These are phyloP conservation scores for Ormyrus thymus DNA, from an alignment of 2,888 invertebrate genomes.

Conservation along the genomic window DNA sequence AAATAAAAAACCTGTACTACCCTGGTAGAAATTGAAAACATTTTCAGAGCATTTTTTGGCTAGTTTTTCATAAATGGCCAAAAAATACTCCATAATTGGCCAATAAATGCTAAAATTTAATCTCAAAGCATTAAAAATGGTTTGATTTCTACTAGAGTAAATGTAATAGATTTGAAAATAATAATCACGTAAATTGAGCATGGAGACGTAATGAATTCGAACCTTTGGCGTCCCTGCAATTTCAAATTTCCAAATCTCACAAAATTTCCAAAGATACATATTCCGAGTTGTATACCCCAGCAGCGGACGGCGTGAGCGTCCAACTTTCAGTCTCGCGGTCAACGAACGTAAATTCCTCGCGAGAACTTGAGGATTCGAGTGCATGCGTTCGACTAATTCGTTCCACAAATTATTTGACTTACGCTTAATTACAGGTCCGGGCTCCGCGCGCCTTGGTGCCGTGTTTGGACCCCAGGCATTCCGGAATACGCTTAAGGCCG, in stretches of 20 bases:
- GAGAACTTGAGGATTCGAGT: slow-evolving; percentile 3
- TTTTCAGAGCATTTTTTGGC: too few relatives aligned
- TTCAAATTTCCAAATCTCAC: background rate
- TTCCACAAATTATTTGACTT: slow-evolving; percentile 46
- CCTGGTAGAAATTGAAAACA: too few relatives aligned
- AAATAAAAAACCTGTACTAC: too few relatives aligned
- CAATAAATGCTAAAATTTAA: too few relatives aligned
- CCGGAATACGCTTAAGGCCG: background rate
- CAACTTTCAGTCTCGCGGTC: background rate
- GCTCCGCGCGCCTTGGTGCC: background rate
- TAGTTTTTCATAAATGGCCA: too few relatives aligned
- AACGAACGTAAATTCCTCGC: background rate
- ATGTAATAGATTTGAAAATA: too few relatives aligned
- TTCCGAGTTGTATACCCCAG: background rate
- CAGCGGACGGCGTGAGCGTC: background rate
- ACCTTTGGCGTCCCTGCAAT: background rate
- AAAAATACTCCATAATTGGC: too few relatives aligned
- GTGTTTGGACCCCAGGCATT: background rate
- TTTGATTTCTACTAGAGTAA: too few relatives aligned
- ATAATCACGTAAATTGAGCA: background rate
- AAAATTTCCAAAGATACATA: background rate
- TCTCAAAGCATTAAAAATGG: too few relatives aligned
- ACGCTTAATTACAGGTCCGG: slow-evolving; percentile 19
- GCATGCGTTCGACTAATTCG: slow-evolving; percentile 30
- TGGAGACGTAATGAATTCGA: background rate